Conservation (phyloP, 2,888 invertebrate genomes). For the Melinaea marsaeus region DNA sequence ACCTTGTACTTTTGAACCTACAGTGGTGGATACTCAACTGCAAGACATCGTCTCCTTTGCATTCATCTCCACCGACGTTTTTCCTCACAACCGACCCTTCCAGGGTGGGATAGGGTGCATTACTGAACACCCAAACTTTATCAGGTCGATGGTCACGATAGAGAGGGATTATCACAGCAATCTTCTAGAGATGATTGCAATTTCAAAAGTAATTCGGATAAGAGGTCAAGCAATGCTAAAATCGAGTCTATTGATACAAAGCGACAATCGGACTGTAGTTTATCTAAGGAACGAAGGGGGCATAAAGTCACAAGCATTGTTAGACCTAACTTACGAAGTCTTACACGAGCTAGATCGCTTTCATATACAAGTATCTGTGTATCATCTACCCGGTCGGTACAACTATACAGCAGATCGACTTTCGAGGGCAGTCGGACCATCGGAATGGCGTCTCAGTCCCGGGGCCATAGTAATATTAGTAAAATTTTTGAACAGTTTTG, state of each 20-base stretch:
- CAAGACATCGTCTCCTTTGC: too few relatives aligned
- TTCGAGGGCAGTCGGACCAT: slow-evolving; percentile 5
- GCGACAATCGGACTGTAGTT: slow-evolving; percentile 37
- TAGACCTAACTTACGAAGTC: slow-evolving; percentile 29
- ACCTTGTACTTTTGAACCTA: too few relatives aligned
- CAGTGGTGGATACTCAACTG: too few relatives aligned
- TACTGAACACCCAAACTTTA: too few relatives aligned
- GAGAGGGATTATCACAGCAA: too few relatives aligned
- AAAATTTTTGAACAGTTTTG: slow-evolving; percentile 19
- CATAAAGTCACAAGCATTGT: slow-evolving; percentile 31
- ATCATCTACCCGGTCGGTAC: slow-evolving; percentile 31
- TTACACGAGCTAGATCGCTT: slow-evolving; percentile 20
- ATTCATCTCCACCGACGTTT: too few relatives aligned
- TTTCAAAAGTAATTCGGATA: too few relatives aligned
- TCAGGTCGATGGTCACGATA: too few relatives aligned
- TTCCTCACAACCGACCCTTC: too few relatives aligned
- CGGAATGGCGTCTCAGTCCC: slow-evolving; percentile 34
- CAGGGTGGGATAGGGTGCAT: too few relatives aligned
- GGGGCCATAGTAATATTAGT: slow-evolving; percentile 11
- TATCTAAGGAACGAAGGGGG: slow-evolving; percentile 40
- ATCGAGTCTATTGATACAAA: slow-evolving; percentile 23
- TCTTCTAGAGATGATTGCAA: too few relatives aligned
- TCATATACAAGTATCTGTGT: slow-evolving; percentile 22
- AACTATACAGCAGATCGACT: slow-evolving; percentile 24
- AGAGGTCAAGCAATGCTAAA: too few relatives aligned